Conservation (phyloP, 2,113 vertebrate species). For the Varanus komodoensis region DNA sequence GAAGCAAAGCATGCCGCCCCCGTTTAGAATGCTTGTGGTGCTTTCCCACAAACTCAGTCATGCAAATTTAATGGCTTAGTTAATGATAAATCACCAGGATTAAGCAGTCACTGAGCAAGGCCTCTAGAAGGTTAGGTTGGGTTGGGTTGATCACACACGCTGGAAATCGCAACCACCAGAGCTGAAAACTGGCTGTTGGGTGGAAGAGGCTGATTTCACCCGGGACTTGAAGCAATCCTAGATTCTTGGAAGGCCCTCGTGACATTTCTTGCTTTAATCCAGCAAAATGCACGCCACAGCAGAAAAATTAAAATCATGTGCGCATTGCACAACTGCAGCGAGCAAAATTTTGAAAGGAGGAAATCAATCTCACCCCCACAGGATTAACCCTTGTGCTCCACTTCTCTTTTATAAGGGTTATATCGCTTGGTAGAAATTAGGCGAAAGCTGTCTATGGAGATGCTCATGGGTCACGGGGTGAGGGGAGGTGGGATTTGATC, state of each 20-base stretch:
- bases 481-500: background rate
- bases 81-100: background rate
- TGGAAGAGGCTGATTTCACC: background rate
- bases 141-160: background rate
- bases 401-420: background rate
- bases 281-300: background rate
- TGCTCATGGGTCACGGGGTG: background rate
- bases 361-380: background rate
- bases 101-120: background rate
- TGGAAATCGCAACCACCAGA: background rate
- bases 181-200: background rate
- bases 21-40: background rate
- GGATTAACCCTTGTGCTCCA: background rate
- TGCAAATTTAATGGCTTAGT: background rate
- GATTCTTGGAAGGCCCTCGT: background rate
- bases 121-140: background rate
- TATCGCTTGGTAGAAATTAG: background rate
- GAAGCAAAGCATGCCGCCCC: background rate
- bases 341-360: background rate
- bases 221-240: background rate
- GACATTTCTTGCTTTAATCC: background rate
- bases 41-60: background rate
- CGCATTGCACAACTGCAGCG: background rate
- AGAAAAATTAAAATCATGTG: background rate
- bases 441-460: background rate